Evolutionary conservation across 2,113 vertebrate genomes (phyloP).

Genomic region (Stegostoma tigrinum): DNA sequence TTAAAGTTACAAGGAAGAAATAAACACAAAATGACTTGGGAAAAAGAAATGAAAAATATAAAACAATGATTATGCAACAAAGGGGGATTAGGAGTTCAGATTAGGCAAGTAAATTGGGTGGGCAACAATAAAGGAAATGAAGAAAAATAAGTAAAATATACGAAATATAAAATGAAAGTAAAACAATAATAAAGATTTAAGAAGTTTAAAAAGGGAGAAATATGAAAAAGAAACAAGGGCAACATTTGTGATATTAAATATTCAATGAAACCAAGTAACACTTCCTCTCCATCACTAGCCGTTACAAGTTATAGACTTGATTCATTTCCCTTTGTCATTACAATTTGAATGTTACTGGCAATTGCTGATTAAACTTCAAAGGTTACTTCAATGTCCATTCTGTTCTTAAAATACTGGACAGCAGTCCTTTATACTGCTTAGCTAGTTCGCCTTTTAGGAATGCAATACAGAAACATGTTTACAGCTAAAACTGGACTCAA

Average conservation of each 20-base stretch:
- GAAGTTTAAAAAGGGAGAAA: not conserved
- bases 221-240: not conserved
- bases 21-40: not conserved
- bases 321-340: not conserved
- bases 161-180: not conserved
- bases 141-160: not conserved
- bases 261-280: not conserved
- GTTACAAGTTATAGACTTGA: not conserved
- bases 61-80: not conserved
- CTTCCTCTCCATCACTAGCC: not conserved
- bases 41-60: not conserved
- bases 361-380: slow-evolving; percentile 34
- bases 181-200: not conserved
- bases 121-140: not conserved
- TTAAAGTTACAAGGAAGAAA: not conserved
- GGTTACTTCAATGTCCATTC: slow-evolving; percentile 1
- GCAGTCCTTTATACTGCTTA: slow-evolving; percentile 3
- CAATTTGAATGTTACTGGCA: not conserved
- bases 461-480: not conserved
- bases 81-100: not conserved
- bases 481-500: not conserved
- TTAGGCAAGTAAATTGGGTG: not conserved
- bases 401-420: slow-evolving; percentile 19
- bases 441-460: slow-evolving; percentile 11
- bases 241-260: not conserved